phyloP scores from a whole-genome alignment of 2,888 invertebrate species.

The Apoda limacodes region DNA sequence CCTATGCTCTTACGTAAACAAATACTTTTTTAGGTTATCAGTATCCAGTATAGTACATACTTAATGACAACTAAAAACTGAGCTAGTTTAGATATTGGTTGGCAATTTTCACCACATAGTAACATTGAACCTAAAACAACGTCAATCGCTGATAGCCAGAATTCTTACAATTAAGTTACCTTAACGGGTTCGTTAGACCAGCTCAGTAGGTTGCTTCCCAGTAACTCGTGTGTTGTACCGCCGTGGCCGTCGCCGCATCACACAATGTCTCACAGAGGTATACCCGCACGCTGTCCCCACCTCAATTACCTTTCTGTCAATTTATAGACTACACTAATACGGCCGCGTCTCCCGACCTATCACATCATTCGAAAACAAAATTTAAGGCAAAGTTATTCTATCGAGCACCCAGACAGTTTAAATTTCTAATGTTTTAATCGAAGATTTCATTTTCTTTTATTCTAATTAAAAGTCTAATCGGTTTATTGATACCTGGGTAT shows the following conservation, averaged over 20 bases:
- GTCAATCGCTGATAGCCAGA: slow-evolving; percentile 4
- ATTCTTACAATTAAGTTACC: slow-evolving; percentile 33
- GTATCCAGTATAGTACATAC: no score
- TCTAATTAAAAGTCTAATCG: no score
- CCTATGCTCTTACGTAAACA: no score
- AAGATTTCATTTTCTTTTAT: no score
- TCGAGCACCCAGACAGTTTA: slow-evolving; percentile 38
- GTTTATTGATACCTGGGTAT: no score
- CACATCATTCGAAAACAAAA: slow-evolving; percentile 27
- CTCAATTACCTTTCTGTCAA: no score
- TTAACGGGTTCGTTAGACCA: slow-evolving; percentile 62
- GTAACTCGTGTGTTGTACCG: slow-evolving; percentile 31
- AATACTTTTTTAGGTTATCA: no score
- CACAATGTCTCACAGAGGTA: slow-evolving; percentile 32
- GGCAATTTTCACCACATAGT: background rate
- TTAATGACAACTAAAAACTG: no score
- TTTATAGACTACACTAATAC: no score
- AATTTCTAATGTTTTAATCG: no score
- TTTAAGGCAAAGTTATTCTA: slow-evolving; percentile 41
- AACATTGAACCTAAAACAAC: background rate
- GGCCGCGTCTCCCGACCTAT: slow-evolving; percentile 26
- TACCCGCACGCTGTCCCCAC: slow-evolving; percentile 32
- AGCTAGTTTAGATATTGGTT: no score
- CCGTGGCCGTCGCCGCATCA: slow-evolving; percentile 52
- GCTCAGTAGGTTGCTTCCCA: slow-evolving; percentile 30